A percentile compares a stretch with the other conserved stretches of the same genome.
These are phyloP conservation scores for Cryptotis parvus DNA, from an alignment of 2,113 vertebrate genomes.

Conservation along the genomic window DNA sequence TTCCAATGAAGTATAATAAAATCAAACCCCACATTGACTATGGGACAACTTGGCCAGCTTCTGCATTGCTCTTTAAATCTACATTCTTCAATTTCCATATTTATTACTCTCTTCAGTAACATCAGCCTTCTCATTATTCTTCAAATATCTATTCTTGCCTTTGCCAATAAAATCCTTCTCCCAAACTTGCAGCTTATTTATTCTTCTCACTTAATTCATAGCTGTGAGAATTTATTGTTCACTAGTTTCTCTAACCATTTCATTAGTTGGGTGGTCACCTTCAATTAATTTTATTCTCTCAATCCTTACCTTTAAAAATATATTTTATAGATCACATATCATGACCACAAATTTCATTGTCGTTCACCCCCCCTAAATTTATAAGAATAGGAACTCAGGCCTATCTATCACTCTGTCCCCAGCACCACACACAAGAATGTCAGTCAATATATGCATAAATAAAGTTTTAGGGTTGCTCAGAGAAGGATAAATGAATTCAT, in stretches of 20 bases:
- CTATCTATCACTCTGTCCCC: not conserved
- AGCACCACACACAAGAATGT: not conserved
- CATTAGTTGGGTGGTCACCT: not conserved
- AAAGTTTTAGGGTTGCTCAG: not conserved
- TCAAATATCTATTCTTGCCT: not conserved
- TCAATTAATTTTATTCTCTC: not conserved
- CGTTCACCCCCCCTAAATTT: not conserved
- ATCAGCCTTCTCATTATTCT: not conserved
- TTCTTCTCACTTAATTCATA: not conserved
- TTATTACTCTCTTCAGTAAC: not conserved
- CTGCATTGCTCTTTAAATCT: not conserved
- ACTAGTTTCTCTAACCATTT: not conserved
- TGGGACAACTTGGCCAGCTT: not conserved
- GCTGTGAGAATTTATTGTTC: not conserved
- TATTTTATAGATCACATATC: not conserved
- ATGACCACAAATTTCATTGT: not conserved
- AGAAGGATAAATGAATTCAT: not conserved
- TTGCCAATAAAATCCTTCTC: not conserved
- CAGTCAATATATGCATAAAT: not conserved
- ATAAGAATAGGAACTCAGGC: not conserved
- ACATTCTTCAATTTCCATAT: not conserved
- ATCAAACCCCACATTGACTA: not conserved
- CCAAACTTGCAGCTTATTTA: not conserved
- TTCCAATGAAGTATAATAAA: not conserved
- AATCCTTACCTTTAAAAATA: conserved; percentile 1